Percentiles rank a stretch among this genome's conserved stretches.
Evolutionary conservation across 2,888 invertebrate species (phyloP).

Genomic region (Drosophila lutescens): DNA sequence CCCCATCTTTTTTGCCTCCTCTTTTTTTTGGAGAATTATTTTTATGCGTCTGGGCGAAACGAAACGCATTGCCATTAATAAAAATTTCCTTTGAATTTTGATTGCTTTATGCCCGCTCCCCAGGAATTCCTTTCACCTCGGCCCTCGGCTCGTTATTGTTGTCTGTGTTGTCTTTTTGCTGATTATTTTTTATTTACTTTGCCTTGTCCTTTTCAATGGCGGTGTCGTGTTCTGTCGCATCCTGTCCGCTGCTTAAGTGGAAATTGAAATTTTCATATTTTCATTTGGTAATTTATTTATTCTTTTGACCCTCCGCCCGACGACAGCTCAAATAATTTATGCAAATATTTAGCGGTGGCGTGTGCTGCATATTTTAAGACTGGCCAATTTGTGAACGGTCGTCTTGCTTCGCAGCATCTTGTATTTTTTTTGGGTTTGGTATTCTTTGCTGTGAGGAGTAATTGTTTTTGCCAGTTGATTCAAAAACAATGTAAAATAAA

Average conservation of each 20-base stretch:
- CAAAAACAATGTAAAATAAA: background rate
- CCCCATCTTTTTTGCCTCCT: background rate
- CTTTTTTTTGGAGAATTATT: conserved; percentile 55
- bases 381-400: conserved; percentile 54
- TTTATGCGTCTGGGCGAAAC: conserved; percentile 68
- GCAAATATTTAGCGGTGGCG: conserved; percentile 69
- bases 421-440: background rate
- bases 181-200: conserved; percentile 78
- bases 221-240: conserved; percentile 18
- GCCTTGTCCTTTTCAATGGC: conserved; percentile 47
- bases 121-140: background rate
- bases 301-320: conserved; percentile 46
- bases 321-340: conserved; percentile 67
- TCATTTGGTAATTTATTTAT: conserved; percentile 65
- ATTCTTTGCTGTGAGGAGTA: background rate
- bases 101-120: conserved; percentile 67
- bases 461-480: background rate
- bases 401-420: conserved; percentile 1
- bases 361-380: conserved; percentile 57
- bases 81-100: conserved; percentile 81
- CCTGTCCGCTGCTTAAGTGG: conserved; percentile 56
- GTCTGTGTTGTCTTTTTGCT: conserved; percentile 40
- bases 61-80: conserved; percentile 77
- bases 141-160: conserved; percentile 53
- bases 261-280: conserved; percentile 79